Evolutionary conservation across 2,888 invertebrate species (phyloP), one percentile per base, ranked within the genome.

Genomic region (Amblyjoppa fuscipennis): DNA sequence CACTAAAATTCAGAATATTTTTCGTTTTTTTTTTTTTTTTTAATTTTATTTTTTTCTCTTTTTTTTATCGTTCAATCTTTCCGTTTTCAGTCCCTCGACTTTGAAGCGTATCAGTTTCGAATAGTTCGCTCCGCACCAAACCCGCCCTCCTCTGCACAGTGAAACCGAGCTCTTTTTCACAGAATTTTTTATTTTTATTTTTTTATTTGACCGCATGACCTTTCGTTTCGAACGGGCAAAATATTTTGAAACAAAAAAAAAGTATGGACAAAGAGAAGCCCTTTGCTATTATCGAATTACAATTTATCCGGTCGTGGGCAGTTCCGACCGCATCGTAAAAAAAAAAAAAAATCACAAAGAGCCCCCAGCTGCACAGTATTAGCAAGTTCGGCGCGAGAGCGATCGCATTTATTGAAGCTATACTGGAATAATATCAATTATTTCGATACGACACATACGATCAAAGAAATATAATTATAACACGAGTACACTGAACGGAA

Each of bases 401-500:
- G 87, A 90, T 91, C 91, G 91, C 91, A 90, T 91, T 88, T 88
- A 88, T 64, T 6, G 31, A 11, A 89, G 91, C 91, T 91, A 16
- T n/a, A 77, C 41, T 56, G 90, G 91, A 91, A 68, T 41, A 64
- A 64, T 68, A 68, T 31, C 41, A 53, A 77, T 68, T 68, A 77
- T 77, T 77, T 77, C 56, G 77, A 41, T 68, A 77, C 64, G 75
- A 75, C 34, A 75, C 64, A 75, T 64, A 20, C 34, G 70, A 71
- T 45, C 34, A 78, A 73, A 49, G 71, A 59, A 77, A 86, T 88
- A 86, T 88, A 90, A 89, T 86, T 89, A 88, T 49, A 16, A 49
- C 45, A 49, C 86, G 87, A 88, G 87, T 83, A 80, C 68, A 80
- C 80, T 85, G 70, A 88, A 83, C 78, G 85, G 81, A 88, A 85